These are phyloP conservation scores for Ispidina lecontei DNA, from an alignment of 2,797 vertebrate genomes.

Conservation along the genomic window DNA sequence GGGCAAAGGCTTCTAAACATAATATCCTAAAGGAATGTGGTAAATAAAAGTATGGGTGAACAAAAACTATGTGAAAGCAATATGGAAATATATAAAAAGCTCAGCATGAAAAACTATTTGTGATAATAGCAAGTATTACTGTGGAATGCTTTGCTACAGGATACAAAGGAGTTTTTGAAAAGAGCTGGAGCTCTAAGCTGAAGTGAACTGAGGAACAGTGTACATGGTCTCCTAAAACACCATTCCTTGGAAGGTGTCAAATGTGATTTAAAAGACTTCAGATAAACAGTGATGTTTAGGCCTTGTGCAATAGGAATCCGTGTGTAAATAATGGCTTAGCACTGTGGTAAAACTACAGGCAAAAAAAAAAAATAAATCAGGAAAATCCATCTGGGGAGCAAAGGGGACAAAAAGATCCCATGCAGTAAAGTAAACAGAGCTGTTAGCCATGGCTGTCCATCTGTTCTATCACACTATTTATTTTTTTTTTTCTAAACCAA, in stretches of 20 bases:
- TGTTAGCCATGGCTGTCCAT: constrained; percentile 1
- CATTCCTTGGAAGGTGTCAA: neutral
- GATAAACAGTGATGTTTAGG: neutral
- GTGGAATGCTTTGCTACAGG: neutral
- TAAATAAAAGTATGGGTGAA: neutral
- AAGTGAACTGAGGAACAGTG: neutral
- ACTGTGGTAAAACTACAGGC: neutral
- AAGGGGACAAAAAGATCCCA: neutral
- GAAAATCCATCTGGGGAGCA: neutral
- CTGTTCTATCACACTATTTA: neutral
- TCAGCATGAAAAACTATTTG: no score
- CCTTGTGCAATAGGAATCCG: neutral
- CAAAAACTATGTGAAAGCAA: neutral
- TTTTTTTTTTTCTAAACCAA: no score
- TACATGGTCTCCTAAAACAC: neutral
- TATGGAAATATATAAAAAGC: neutral
- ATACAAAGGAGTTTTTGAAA: neutral
- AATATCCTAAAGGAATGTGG: neutral
- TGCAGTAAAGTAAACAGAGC: neutral
- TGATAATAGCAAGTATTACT: neutral
- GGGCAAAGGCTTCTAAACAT: neutral
- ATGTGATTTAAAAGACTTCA: neutral
- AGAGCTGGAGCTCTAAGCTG: neutral
- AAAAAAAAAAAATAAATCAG: neutral
- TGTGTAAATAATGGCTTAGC: neutral